Evolutionary conservation across 2,888 invertebrate species (phyloP).

Genomic region (Hirtodrosophila histrioides): DNA sequence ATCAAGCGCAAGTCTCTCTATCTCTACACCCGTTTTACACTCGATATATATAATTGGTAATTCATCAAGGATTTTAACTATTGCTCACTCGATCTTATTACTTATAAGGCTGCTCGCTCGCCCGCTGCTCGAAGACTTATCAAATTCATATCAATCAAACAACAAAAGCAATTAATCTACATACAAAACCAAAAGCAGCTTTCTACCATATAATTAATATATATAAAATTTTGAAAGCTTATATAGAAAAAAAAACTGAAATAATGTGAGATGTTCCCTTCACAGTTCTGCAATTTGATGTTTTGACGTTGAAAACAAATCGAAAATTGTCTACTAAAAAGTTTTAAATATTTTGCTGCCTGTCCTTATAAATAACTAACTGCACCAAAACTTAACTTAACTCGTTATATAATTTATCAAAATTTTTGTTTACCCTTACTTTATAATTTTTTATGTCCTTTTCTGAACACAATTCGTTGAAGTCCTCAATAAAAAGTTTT

Average conservation of each 20-base stretch:
- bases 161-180: conserved; percentile 49
- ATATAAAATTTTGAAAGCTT: conserved; percentile 43
- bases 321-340: conserved; percentile 28
- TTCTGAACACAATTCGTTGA: conserved; percentile 41
- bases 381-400: conserved; percentile 59
- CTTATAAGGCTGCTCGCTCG: conserved; percentile 60
- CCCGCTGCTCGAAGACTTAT: conserved; percentile 49
- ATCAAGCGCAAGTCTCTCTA: conserved; percentile 53
- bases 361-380: conserved; percentile 54
- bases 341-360: conserved; percentile 30
- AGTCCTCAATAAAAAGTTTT: conserved; percentile 44
- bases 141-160: conserved; percentile 53
- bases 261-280: conserved; percentile 89
- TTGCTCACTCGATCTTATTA: conserved; percentile 67
- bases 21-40: conserved; percentile 48
- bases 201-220: conserved; percentile 33
- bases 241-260: conserved; percentile 52
- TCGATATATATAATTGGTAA: conserved; percentile 58
- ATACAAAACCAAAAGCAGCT: conserved; percentile 40
- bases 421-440: conserved; percentile 36
- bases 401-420: conserved; percentile 38
- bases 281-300: conserved; percentile 88
- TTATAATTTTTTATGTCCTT: conserved; percentile 36
- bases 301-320: conserved; percentile 44
- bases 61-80: conserved; percentile 74